Conservation (phyloP, 2,888 invertebrate species). For the Syrphus vitripennis region DNA sequence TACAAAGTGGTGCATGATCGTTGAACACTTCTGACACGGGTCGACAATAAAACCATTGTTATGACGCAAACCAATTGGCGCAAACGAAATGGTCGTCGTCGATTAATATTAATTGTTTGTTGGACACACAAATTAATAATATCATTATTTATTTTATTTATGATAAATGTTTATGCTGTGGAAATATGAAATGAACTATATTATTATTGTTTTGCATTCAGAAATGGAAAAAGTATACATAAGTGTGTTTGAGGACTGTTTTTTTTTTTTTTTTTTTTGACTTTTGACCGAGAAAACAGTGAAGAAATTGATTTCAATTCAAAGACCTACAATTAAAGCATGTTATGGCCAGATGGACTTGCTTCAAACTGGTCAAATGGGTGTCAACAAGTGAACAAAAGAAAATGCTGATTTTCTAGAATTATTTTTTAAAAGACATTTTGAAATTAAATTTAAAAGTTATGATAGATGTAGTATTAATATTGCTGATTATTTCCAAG, state of each 20-base stretch:
- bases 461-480: too few relatives aligned
- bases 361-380: background rate
- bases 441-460: too few relatives aligned
- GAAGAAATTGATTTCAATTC: conserved; percentile 2
- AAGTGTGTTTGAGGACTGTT: background rate
- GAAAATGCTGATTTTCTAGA: too few relatives aligned
- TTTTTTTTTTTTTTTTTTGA: background rate
- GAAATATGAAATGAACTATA: background rate
- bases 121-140: background rate
- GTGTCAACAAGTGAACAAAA: background rate
- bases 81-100: background rate
- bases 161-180: background rate
- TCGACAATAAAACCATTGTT: conserved; percentile 11
- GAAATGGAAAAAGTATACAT: background rate
- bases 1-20: background rate
- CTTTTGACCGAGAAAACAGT: background rate
- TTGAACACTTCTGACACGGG: conserved; percentile 2
- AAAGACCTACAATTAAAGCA: background rate
- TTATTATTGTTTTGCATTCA: background rate
- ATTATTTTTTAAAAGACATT: too few relatives aligned
- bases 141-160: background rate
- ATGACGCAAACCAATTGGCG: conserved; percentile 25
- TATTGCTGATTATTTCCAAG: too few relatives aligned
- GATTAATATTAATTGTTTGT: conserved; percentile 29
- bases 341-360: background rate